Percentiles rank a stretch among this genome's conserved stretches.
Evolutionary conservation across 2,113 vertebrate species (phyloP).

Genomic region (Tretioscincus oriximinensis): DNA sequence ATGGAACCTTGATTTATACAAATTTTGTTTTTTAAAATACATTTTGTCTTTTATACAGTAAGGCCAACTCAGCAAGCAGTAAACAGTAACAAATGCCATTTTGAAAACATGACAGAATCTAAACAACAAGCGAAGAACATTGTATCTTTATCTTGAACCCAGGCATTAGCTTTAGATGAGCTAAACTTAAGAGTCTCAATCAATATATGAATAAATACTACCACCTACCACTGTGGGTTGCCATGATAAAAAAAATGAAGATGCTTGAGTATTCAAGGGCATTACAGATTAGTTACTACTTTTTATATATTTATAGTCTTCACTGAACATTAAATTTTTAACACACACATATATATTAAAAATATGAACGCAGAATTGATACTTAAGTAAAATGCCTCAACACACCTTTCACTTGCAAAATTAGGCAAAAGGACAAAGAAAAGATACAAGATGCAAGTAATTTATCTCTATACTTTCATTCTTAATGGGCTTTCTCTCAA

Average conservation of each 20-base stretch:
- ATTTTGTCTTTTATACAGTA: neutral
- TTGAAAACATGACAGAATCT: neutral
- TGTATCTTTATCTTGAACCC: neutral
- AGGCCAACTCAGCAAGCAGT: neutral
- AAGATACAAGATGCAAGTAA: neutral
- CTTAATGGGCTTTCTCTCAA: too few species aligned
- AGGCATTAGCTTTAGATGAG: neutral
- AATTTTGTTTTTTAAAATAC: neutral
- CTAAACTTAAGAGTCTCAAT: neutral
- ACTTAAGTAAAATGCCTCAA: neutral
- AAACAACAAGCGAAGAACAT: neutral
- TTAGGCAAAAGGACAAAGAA: neutral
- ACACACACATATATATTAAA: neutral
- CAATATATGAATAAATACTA: neutral
- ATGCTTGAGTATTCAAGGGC: neutral
- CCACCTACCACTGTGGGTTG: too few species aligned
- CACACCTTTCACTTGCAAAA: neutral
- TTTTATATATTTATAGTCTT: neutral
- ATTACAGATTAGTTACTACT: neutral
- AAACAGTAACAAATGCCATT: neutral
- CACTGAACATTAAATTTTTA: neutral
- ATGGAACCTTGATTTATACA: neutral
- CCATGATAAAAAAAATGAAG: neutral
- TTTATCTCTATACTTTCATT: too few species aligned
- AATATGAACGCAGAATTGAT: neutral